Conservation (phyloP, 2,888 invertebrate species). For the Cerceris rybyensis region DNA sequence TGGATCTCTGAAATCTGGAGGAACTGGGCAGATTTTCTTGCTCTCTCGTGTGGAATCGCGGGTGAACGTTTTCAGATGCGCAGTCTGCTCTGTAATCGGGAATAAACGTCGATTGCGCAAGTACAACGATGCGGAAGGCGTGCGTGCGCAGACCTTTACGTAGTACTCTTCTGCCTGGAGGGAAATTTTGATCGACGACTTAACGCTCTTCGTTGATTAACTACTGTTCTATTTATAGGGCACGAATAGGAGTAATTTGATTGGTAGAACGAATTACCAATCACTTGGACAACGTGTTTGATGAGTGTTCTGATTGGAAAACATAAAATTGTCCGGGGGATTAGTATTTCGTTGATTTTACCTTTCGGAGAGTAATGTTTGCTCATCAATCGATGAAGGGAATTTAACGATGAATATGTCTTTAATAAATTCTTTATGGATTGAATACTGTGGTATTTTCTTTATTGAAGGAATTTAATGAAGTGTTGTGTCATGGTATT, state of each 20-base stretch:
- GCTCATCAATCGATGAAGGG: no score
- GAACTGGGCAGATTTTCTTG: background rate
- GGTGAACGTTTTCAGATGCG: constrained; percentile 53
- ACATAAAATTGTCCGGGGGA: no score
- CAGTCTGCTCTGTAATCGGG: constrained; percentile 57
- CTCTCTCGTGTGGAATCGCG: constrained; percentile 13
- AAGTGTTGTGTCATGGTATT: no score
- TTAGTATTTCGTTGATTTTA: no score
- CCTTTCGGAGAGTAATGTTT: no score
- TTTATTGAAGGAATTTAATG: no score
- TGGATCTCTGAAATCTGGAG: background rate
- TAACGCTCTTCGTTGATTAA: background rate
- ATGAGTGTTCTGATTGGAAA: no score
- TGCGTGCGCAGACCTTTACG: constrained; percentile 6
- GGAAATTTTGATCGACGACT: constrained; percentile 3
- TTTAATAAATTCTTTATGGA: no score
- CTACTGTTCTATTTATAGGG: background rate
- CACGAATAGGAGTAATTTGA: background rate
- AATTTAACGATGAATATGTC: no score
- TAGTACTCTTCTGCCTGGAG: background rate
- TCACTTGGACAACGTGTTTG: no score
- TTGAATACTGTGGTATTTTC: no score
- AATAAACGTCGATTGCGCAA: constrained; percentile 63
- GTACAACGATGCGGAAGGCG: constrained; percentile 61
- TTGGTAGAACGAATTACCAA: no score